A percentile compares a stretch with the other conserved stretches of the same genome.
phyloP scores from a whole-genome alignment of 2,797 vertebrate genomes.

The Euphonia xanthogaster region DNA sequence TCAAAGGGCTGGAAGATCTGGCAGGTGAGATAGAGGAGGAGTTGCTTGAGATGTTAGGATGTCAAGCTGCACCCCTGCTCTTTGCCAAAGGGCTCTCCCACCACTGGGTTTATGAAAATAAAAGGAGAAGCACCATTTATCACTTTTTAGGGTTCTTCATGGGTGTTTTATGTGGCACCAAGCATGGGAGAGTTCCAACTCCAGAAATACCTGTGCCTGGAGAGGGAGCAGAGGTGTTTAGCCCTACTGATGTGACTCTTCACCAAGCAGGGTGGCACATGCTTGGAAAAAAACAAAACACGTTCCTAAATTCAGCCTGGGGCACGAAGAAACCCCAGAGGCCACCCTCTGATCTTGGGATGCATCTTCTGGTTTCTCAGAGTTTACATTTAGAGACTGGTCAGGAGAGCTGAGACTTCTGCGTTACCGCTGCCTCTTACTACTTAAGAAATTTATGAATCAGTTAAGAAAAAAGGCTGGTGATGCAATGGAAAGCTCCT shows the following conservation, averaged over 20 bases:
- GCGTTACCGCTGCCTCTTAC: not conserved
- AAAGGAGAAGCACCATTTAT: not conserved
- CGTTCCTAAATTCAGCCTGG: not conserved
- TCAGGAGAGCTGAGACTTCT: not conserved
- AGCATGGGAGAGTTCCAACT: not conserved
- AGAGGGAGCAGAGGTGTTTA: not conserved
- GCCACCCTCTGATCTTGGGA: not conserved
- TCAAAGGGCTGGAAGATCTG: constrained; percentile 91
- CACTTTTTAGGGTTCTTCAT: not conserved
- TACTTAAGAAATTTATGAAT: not conserved
- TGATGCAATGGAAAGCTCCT: constrained; percentile 34
- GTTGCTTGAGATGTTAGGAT: not conserved
- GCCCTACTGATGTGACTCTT: not conserved
- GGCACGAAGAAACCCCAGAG: not conserved
- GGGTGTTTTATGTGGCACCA: not conserved
- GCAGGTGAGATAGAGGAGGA: constrained; percentile 80
- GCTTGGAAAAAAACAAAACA: not conserved
- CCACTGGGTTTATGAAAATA: not conserved
- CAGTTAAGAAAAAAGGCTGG: not conserved
- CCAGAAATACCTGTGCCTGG: not conserved
- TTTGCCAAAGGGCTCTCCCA: not conserved
- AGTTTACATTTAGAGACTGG: not conserved
- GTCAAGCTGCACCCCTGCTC: not conserved
- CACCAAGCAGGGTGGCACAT: accelerated
- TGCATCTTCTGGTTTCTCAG: not conserved